Evolutionary conservation across 2,113 vertebrate genomes (phyloP), one percentile per base, ranked within the genome.

Genomic region (Zosterops hypoxanthus): DNA sequence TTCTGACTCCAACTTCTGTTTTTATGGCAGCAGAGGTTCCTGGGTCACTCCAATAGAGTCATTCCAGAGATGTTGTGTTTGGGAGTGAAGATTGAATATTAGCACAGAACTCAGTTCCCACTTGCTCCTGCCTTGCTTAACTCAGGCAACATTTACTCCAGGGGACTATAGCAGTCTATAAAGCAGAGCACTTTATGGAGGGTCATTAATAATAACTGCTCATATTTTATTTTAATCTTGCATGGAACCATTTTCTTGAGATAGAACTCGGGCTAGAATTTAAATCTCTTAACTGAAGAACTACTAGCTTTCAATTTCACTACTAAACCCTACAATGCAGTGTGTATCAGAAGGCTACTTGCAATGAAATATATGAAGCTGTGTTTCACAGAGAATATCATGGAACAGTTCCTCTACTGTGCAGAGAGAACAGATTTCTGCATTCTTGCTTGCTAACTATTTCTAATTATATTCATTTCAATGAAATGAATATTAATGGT

Each of bases 401-500:
- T 23, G 46, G 56, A 88, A n/a, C 15, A 75, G 19, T 60, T 75
- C 41, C 28, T 63, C 33, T 34, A 12, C 11, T 73, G n/a, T 73
- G 50, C 33, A 68, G 44, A 65, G 29, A 70, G n/a, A 92, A 46
- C 11, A 81, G 72, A 75, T 88, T 65, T 88, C 73, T 84, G 36
- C 78, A 92, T 64, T 73, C 73, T 87, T 88, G 53, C 77, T 92
- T 82, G 44, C 47, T 88, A 88, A 87, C 60, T 63, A 56, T 56
- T 92, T 94, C 72, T 97, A 84, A 97, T 90, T 93, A 57, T 77
- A 90, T 95, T 92, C 15, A 81, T 61, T 92, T 90, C 90, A 89
- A 24, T 77, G 69, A 95, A 97, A 95, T 97, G 23, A 98, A 95
- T 97, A 96, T 94, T 97, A 97, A 97, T 94, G 63, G 71, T 91